phyloP scores from a whole-genome alignment of 2,113 vertebrate genomes.

The Odocoileus hemionus region DNA sequence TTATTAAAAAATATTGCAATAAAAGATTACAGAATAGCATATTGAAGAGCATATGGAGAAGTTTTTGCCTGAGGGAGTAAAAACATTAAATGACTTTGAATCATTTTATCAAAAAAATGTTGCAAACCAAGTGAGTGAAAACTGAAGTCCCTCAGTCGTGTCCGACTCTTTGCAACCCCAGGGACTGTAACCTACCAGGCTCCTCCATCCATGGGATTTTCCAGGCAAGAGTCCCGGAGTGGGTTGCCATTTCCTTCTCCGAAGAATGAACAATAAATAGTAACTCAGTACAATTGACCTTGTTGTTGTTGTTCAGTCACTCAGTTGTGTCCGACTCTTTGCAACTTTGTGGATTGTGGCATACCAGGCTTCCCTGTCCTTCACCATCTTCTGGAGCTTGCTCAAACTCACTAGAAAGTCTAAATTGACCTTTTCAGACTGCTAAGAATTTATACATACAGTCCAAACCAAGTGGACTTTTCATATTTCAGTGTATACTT shows the following conservation, averaged over 20 bases:
- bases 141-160: background rate
- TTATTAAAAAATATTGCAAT: slow-evolving; percentile 40
- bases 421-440: background rate
- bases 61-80: slow-evolving; percentile 20
- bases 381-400: background rate
- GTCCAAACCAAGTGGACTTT: background rate
- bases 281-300: background rate
- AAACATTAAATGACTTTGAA: slow-evolving; percentile 31
- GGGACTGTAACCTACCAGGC: background rate
- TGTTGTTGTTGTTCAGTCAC: background rate
- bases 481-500: background rate
- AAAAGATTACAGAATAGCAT: background rate
- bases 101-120: slow-evolving; percentile 23
- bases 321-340: background rate
- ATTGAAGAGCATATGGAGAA: background rate
- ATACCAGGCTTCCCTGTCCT: background rate
- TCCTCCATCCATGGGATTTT: background rate
- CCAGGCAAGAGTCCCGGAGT: background rate
- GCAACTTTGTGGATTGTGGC: background rate
- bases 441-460: background rate
- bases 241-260: background rate
- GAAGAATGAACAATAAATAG: slow-evolving; percentile 16
- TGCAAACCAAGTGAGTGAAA: background rate
- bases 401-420: background rate
- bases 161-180: background rate